A percentile compares a stretch with the other conserved stretches of the same genome.
Conservation (phyloP, 2,113 vertebrate genomes). For the Nesogale talazaci region DNA sequence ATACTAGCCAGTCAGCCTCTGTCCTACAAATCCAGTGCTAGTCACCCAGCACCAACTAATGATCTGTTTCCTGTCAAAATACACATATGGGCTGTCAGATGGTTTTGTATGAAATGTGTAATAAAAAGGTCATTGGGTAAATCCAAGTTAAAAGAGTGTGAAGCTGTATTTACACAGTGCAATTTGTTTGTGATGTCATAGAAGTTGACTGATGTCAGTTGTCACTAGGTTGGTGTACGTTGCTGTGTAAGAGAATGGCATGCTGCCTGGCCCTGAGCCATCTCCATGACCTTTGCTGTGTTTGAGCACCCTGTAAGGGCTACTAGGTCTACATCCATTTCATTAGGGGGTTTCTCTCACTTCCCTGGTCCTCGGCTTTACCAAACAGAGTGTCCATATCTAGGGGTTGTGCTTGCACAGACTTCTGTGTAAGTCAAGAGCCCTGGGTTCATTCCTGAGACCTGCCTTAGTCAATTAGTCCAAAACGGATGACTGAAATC, state of each 20-base stretch:
- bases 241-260: background rate
- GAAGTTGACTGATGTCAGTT: background rate
- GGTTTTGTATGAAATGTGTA: slow-evolving; percentile 12
- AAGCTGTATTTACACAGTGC: background rate
- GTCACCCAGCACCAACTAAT: background rate
- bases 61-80: background rate
- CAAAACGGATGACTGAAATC: background rate
- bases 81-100: background rate
- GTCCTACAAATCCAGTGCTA: background rate
- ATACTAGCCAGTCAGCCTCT: background rate
- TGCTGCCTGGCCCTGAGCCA: background rate
- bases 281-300: background rate
- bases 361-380: background rate
- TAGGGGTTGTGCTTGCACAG: background rate
- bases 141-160: background rate
- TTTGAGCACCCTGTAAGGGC: background rate
- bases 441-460: background rate
- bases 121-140: background rate
- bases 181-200: background rate
- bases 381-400: background rate
- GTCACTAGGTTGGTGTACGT: background rate
- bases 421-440: background rate
- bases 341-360: background rate
- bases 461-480: background rate
- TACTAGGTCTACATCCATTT: background rate